phyloP scores from a whole-genome alignment of 64 coral and sea anemone species.

The Montipora sp. region DNA sequence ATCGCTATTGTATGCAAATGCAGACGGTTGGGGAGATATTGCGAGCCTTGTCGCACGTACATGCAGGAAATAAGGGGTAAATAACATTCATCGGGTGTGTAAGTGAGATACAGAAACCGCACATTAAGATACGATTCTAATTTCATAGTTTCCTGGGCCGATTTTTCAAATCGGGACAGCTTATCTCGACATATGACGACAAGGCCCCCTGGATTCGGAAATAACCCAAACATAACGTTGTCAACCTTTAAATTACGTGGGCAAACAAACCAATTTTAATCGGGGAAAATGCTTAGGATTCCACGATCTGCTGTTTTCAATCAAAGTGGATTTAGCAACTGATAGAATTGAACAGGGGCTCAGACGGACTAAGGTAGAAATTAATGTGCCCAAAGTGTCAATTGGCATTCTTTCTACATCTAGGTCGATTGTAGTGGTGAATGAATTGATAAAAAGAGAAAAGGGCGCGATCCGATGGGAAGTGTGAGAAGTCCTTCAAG shows the following conservation, averaged over 20 bases:
- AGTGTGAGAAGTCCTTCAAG: not conserved
- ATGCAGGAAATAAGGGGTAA: not conserved
- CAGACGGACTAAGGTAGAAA: slow-evolving; percentile 13
- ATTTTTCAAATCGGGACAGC: not conserved
- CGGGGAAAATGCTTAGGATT: slow-evolving; percentile 25
- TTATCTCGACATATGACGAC: not conserved
- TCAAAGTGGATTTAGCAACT: slow-evolving; percentile 32
- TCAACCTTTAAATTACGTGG: not conserved
- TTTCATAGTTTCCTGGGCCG: not conserved
- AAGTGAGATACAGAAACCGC: not conserved
- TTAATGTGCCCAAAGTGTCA: not conserved
- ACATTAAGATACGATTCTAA: not conserved
- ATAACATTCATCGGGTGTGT: not conserved
- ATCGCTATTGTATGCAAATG: not conserved
- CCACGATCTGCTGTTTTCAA: slow-evolving; percentile 18
- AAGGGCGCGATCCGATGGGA: not conserved
- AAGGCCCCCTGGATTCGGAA: slow-evolving; percentile 35
- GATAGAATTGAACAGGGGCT: not conserved
- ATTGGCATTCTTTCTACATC: not conserved
- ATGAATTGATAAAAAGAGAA: not conserved
- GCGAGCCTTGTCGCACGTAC: not conserved
- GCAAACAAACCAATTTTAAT: slow-evolving; percentile 31
- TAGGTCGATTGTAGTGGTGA: not conserved
- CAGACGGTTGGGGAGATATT: not conserved
- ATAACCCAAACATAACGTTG: not conserved